Base-by-base conservation (phyloP, 2,888 invertebrate genomes). In the Operophtera brumata region DNA sequence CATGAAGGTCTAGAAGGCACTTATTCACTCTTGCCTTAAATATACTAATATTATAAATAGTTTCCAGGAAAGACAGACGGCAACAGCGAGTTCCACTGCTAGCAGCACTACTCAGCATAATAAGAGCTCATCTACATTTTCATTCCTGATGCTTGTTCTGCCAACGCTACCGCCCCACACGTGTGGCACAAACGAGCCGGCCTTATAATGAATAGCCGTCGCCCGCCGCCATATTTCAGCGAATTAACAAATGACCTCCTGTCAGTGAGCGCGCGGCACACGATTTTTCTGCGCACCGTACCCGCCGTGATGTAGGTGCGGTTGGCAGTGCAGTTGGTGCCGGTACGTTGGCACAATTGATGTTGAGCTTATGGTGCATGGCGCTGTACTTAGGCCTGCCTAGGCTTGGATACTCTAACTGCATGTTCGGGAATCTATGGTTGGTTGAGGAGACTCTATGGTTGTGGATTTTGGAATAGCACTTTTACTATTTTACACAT, bases 221-320 rank as follows among this genome's bases (percentile, higher is more conserved):
- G 84, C 82, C 80, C 78, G 79, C 78, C 81, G 74, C 86, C 84
- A 88, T 90, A 89, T 88, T 87, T 89, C 88, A 89, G 80, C 75
- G 87, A 84, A 88, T 90, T 90, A 88, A 90, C 89, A 89, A 90
- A 90, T 86, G 87, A 86, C 84, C 80, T 65, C 69, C 84, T 82
- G 90, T 88, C 89, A 81, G 72, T 75, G 79, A 69, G 75, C 70
- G 84, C 82, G 82, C 82, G 80, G 82, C 75, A 78, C 78, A 75
- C 88, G 75, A 89, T 89, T 90, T 90, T 89, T 90, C 89, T 88
- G 89, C 81, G 71, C 82, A 83, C 88, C 77, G 86, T 87, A 84
- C 85, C 76, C 76, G 71, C 80, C 71, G 75, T 87, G 87, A 88
- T 82, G 82, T 83, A 87, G 82, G 80, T 87, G 88, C 86, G 88